Conservation (phyloP, 2,797 vertebrate genomes). For the Enteromius radiatus region DNA sequence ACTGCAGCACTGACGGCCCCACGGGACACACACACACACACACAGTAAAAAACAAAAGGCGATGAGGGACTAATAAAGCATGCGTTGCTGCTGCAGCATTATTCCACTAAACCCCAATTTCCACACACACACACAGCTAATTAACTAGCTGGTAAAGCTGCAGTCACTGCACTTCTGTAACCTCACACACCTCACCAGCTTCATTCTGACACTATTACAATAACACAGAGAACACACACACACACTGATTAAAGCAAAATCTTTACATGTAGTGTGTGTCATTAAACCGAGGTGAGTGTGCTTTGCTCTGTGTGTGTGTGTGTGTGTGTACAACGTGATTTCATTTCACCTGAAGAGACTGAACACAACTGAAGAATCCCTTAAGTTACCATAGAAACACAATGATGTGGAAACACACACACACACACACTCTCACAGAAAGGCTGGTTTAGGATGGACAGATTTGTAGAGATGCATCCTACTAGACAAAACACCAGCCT, state of each 20-base stretch:
- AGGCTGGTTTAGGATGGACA: background rate
- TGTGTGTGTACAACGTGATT: constrained; percentile 4
- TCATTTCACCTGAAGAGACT: constrained; percentile 47
- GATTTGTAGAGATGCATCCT: background rate
- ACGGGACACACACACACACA: constrained; percentile 37
- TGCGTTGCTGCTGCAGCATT: constrained; percentile 56
- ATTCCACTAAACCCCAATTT: constrained; percentile 29
- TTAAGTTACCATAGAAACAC: constrained; percentile 60
- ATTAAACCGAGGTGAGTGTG: constrained; percentile 1
- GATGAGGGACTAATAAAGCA: constrained; percentile 55
- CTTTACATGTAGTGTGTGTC: constrained; percentile 19
- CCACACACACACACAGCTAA: constrained; percentile 40
- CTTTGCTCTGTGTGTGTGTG: constrained; percentile 5
- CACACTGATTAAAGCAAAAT: constrained; percentile 20
- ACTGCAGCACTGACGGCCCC: constrained; percentile 56
- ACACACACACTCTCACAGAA: background rate
- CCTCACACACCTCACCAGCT: constrained; percentile 12
- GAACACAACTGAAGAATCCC: constrained; percentile 43
- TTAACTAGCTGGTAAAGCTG: constrained; percentile 46
- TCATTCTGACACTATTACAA: constrained; percentile 17
- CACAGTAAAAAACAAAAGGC: background rate
- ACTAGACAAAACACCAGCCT: background rate
- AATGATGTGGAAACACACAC: background rate
- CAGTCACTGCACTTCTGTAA: constrained; percentile 44
- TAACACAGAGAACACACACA: constrained; percentile 14